Evolutionary conservation across 2,113 vertebrate genomes (phyloP).

Genomic region (Seriola dumerili): DNA sequence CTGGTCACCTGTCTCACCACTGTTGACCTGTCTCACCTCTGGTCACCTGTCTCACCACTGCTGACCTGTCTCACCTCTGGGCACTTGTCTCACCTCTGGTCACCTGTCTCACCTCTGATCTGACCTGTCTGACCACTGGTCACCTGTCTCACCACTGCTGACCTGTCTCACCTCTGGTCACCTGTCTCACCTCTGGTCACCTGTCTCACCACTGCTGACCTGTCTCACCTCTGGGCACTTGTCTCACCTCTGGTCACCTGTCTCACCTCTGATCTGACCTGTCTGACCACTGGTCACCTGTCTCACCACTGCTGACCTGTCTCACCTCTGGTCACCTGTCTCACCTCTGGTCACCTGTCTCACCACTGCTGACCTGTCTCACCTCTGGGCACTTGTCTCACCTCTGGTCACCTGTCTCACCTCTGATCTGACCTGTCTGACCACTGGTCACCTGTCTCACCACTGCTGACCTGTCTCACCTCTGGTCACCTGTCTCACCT

Average conservation of each 20-base stretch:
- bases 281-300: conserved; percentile 5
- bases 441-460: too few species aligned
- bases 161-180: not conserved
- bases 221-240: conserved; percentile 85
- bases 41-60: too few species aligned
- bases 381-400: conserved; percentile 9
- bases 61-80: too few species aligned
- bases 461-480: too few species aligned
- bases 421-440: too few species aligned
- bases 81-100: too few species aligned
- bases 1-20: too few species aligned
- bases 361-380: conserved; percentile 84
- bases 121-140: not conserved
- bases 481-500: too few species aligned
- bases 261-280: conserved; percentile 58
- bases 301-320: conserved; percentile 86
- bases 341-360: conserved; percentile 37
- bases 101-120: conserved; percentile 39
- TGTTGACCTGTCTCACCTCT: too few species aligned
- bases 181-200: not conserved
- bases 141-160: too few species aligned
- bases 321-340: not conserved
- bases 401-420: too few species aligned
- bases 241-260: conserved; percentile 61
- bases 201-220: not conserved